Conservation (phyloP, 2,113 vertebrate genomes). For the Cettia cetti region DNA sequence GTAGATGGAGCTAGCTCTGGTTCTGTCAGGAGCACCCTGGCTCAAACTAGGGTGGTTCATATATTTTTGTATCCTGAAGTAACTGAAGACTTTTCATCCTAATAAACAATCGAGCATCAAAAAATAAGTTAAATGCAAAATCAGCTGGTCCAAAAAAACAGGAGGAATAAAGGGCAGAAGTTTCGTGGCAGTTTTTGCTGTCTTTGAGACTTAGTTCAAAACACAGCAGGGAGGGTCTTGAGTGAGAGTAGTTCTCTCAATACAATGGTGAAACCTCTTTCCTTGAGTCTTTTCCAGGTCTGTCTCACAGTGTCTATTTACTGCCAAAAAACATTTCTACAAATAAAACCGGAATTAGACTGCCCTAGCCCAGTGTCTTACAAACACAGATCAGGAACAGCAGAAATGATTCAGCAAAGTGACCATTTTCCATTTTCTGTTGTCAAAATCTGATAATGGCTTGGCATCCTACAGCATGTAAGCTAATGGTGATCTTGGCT, state of each 20-base stretch:
- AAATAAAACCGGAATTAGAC: neutral
- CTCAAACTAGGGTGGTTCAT: neutral
- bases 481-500: neutral
- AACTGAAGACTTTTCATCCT: neutral
- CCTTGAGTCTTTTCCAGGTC: neutral
- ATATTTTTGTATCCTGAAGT: neutral
- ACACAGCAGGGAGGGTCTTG: neutral
- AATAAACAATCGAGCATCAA: neutral
- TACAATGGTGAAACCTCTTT: neutral
- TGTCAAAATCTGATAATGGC: neutral
- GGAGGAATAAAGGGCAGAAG: neutral
- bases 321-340: neutral
- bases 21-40: neutral
- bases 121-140: neutral
- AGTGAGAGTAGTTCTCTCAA: neutral
- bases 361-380: neutral
- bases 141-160: neutral
- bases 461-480: fast-evolving
- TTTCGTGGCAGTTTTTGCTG: neutral
- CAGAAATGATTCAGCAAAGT: neutral
- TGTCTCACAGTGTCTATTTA: neutral
- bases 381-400: neutral
- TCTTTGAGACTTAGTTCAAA: neutral
- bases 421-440: neutral
- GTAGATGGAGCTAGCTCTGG: neutral